Evolutionary conservation across 2,113 vertebrate species (phyloP).

Genomic region (Corythaeola cristata): DNA sequence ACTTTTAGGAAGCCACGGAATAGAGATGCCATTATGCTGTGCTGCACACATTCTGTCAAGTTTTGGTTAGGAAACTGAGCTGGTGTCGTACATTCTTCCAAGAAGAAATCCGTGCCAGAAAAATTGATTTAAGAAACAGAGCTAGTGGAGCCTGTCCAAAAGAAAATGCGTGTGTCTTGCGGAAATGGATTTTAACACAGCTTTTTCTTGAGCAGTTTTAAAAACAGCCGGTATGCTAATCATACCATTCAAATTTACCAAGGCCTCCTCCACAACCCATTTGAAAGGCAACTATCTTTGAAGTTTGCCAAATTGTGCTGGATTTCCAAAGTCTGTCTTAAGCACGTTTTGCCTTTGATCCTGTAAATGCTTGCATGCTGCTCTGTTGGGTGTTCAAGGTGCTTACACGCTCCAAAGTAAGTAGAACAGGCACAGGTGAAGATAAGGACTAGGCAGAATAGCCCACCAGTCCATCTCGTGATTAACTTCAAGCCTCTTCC

Average conservation of each 20-base stretch:
- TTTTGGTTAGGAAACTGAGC: conserved; percentile 57
- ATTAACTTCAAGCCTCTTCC: background rate
- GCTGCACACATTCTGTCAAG: conserved; percentile 59
- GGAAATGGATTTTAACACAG: conserved; percentile 66
- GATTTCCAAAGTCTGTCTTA: conserved; percentile 56
- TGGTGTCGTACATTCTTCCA: conserved; percentile 62
- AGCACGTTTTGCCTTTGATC: conserved; percentile 51
- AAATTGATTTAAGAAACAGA: conserved; percentile 66
- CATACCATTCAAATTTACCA: conserved; percentile 66
- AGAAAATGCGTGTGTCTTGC: conserved; percentile 62
- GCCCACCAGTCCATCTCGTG: background rate
- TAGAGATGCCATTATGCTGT: conserved; percentile 32
- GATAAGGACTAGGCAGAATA: background rate
- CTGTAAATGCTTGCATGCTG: background rate
- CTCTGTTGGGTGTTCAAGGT: conserved; percentile 15
- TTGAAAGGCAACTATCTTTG: conserved; percentile 56
- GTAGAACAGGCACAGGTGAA: background rate
- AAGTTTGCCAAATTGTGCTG: conserved; percentile 56
- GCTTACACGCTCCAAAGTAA: background rate
- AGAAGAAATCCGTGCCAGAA: conserved; percentile 56
- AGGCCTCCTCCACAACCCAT: conserved; percentile 65
- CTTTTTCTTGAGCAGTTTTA: conserved; percentile 67
- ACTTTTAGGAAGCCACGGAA: background rate
- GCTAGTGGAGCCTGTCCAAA: conserved; percentile 66
- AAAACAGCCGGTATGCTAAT: conserved; percentile 67